Base-by-base conservation (phyloP, 2,797 vertebrate species). In the Bovichtus variegatus region DNA sequence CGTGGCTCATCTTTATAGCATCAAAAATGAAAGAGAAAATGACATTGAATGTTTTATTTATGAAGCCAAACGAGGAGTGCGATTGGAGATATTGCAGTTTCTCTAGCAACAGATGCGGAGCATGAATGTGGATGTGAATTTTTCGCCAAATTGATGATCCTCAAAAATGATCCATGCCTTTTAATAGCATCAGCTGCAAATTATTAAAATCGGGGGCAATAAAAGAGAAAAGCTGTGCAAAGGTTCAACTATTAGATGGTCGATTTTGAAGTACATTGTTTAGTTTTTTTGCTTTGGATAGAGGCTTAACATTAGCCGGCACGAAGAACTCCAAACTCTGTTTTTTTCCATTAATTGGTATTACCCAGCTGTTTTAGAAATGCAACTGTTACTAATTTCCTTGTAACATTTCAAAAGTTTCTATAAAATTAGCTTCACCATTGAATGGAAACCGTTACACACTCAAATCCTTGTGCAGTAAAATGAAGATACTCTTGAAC, bases 401-500 rank as follows among this genome's bases (percentile, higher is more conserved):
- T 49, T 49, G 18, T 55, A 29, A 54, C 44, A 55, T 75, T 78
- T 73, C 36, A 58, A 36, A 67, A 1, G 9, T 25, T 65, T 78
- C 18, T 49, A 15, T 46, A 60, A 80, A 75, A 73, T 67, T 8
- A 31, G 10, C 47, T 49, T 71, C 47, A 64, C 25, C 38, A 13
- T 40, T 51, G 29, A 58, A 80, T 69, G 64, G 50, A 83, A 67
- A 68, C 71, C 8, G 2, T 77, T 29, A 53, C 55, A 43, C 46
- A 46, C 46, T 31, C 7, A 54, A 47, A 51, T 68, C 49, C 44
- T 29, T 18, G 27, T 29, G 43, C 43, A 64, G 59, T 78, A 75
- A 75, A 84, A 65, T 55, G 29, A 74, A 80, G 73, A 61, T 59
- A 55, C 49, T 62, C 62, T 80, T 83, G 66, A 88, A 86, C 80